phyloP scores from a whole-genome alignment of 92 coral and sea anemone species.

The Nematostella vectensis region DNA sequence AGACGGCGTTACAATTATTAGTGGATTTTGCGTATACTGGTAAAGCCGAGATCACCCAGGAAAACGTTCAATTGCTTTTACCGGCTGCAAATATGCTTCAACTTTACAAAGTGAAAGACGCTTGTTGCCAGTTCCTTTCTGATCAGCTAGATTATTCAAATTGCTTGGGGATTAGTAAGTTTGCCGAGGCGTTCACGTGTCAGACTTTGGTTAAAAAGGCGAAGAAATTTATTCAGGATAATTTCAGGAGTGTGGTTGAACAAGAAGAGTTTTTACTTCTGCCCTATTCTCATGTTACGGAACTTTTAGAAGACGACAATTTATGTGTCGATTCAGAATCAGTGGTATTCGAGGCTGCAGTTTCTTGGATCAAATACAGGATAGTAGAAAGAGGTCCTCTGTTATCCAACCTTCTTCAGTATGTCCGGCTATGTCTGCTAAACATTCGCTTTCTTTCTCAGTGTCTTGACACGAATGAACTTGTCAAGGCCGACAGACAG shows the following conservation, averaged over 20 bases:
- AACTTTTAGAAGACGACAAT: constrained; percentile 64
- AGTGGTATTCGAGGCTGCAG: constrained; percentile 75
- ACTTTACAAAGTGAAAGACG: constrained; percentile 72
- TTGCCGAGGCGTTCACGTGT: constrained; percentile 81
- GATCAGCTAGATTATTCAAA: constrained; percentile 81
- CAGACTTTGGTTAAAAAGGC: constrained; percentile 52
- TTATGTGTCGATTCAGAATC: constrained; percentile 79
- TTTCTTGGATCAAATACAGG: constrained; percentile 68
- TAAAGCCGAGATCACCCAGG: constrained; percentile 73
- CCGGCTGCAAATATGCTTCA: constrained; percentile 97
- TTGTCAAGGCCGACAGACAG: constrained; percentile 57
- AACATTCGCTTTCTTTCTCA: constrained; percentile 53
- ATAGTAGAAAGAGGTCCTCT: constrained; percentile 46
- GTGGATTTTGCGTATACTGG: constrained; percentile 92
- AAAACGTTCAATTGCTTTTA: constrained; percentile 75
- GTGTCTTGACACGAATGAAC: constrained; percentile 61
- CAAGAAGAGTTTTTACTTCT: constrained; percentile 69
- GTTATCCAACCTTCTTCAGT: constrained; percentile 50
- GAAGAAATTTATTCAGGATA: constrained; percentile 55
- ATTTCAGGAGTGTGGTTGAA: constrained; percentile 58
- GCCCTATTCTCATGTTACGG: constrained; percentile 43
- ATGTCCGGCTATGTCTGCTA: constrained; percentile 59
- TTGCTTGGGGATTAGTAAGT: constrained; percentile 71
- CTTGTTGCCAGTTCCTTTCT: constrained; percentile 70
- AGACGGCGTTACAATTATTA: constrained; percentile 62